phyloP scores from a whole-genome alignment of 2,888 invertebrate species.

The Plagiodera versicolora region DNA sequence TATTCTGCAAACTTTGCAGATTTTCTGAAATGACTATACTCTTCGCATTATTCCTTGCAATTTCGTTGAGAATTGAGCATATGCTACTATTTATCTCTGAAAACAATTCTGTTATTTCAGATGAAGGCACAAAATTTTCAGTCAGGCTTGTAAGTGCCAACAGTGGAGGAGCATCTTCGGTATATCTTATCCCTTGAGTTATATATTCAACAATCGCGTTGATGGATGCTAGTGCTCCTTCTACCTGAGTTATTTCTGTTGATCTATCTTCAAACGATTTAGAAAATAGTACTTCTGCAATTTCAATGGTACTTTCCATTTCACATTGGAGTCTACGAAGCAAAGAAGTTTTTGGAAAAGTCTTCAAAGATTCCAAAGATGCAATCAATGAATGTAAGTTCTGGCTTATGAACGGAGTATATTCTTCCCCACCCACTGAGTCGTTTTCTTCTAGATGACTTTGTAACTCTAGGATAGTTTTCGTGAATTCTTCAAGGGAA shows the following conservation, averaged over 20 bases:
- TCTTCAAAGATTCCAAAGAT: background rate
- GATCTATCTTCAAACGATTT: slow-evolving; percentile 5
- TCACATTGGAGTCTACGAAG: slow-evolving; percentile 15
- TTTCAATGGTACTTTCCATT: slow-evolving; percentile 12
- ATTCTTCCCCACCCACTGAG: background rate
- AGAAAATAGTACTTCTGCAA: slow-evolving; percentile 14
- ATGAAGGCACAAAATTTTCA: background rate
- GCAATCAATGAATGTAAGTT: slow-evolving; percentile 9
- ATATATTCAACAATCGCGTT: background rate
- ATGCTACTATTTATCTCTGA: background rate
- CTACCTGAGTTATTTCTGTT: slow-evolving; percentile 14
- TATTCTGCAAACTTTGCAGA: background rate
- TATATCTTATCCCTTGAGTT: background rate
- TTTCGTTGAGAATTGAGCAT: background rate
- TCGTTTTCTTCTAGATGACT: slow-evolving; percentile 10
- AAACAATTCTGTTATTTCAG: background rate
- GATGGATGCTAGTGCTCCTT: slow-evolving; percentile 16
- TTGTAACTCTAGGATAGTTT: slow-evolving; percentile 26
- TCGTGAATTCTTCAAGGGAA: slow-evolving; percentile 27
- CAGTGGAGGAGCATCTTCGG: background rate
- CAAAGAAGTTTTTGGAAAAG: background rate
- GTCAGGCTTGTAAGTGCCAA: background rate
- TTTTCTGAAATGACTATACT: slow-evolving; percentile 1
- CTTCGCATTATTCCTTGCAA: slow-evolving; percentile 13
- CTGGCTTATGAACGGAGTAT: background rate